Base-by-base conservation (phyloP, 2,888 invertebrate genomes). In the Pherbina coryleti region DNA sequence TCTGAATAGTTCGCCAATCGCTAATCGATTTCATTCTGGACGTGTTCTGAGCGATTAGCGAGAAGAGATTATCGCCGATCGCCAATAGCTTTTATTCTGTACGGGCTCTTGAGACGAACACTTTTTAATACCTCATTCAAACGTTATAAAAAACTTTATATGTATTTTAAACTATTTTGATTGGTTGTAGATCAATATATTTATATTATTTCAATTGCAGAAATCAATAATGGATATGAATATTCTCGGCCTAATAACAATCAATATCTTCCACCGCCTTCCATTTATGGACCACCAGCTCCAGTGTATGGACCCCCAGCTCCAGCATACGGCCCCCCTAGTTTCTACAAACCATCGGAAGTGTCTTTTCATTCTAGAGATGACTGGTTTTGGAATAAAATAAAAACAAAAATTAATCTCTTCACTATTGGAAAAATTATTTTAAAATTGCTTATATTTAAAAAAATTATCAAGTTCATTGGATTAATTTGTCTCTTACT, bases 401-500 rank as follows among this genome's bases (percentile, higher is more conserved):
- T 95, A 0, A 92, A 93, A 67, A 89, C 93, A 31, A 95, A 95
- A 88, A 85, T 95, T 72, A 93, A 94, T 84, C 91, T 95, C 1
- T 91, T 94, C 79, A 94, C 95, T 0, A 88, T 95, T 75, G 94
- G 94, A 0, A 95, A 95, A 89, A 92, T 95, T 78, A 84, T 95
- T 77, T 88, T 95, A 51, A 96, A 96, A 87, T 88, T 95, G 72
- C 90, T 95, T 5, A 93, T 96, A 82, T 95, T 96, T 87, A 96
- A 96, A 89, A 94, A 95, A 89, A 92, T 95, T 73, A 93, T 96
- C 77, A 95, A 95, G 83, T 95, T 95, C 89, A 92, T 95, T 60
- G 95, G 94, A 0, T 91, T 95, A 5, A 92, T 95, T 83, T 95
- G 94, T 85, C 91, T 95, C 85, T 88, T 96, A 82, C 89, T 96